Evolutionary conservation across 2,797 vertebrate species (phyloP).

Genomic region (Aythya fuligula): DNA sequence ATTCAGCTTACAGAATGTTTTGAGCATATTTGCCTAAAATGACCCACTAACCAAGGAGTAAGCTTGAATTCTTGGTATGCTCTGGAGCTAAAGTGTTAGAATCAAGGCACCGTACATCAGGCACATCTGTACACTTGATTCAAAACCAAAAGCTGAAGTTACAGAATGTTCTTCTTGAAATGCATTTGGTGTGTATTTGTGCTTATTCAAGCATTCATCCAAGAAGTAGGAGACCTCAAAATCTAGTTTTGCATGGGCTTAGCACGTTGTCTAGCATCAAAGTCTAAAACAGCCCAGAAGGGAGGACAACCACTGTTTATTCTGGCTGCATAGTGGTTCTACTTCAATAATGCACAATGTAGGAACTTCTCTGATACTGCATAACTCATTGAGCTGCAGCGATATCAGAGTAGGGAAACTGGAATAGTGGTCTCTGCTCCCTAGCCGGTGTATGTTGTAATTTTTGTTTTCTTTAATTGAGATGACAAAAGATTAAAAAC

Average conservation of each 20-base stretch:
- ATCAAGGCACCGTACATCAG: not conserved
- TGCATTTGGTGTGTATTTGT: not conserved
- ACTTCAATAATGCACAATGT: not conserved
- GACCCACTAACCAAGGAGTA: not conserved
- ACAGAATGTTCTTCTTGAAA: not conserved
- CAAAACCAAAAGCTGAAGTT: conserved; percentile 1
- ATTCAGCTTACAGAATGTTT: not conserved
- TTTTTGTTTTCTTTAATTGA: not conserved
- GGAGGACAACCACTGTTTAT: not conserved
- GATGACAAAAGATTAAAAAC: not conserved
- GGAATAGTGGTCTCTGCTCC: not conserved
- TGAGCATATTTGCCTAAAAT: not conserved
- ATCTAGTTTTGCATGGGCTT: not conserved
- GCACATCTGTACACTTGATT: not conserved
- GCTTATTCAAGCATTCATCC: not conserved
- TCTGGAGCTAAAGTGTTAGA: not conserved
- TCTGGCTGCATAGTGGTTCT: not conserved
- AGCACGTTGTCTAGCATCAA: not conserved
- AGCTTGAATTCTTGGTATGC: not conserved
- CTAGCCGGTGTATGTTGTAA: not conserved
- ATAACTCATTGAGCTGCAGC: not conserved
- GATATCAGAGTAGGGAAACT: not conserved
- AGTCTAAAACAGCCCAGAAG: not conserved
- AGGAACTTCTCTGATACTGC: not conserved
- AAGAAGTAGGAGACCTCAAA: not conserved